Percentiles rank a stretch among this genome's conserved stretches.
These are phyloP conservation scores for Spheniscus humboldti DNA, from an alignment of 2,797 vertebrate species.

Conservation along the genomic window DNA sequence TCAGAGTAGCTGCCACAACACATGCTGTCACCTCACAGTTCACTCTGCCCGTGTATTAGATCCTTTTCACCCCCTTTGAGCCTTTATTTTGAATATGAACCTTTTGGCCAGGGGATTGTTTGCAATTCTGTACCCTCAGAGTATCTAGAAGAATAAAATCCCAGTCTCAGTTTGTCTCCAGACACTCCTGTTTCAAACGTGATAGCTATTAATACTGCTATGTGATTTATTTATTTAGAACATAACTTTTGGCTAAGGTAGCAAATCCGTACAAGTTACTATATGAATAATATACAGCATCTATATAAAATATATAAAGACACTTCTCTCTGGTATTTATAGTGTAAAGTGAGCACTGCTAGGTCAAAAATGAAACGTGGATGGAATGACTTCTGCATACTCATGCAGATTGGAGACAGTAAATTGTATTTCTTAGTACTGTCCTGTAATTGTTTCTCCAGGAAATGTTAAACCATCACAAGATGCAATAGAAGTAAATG, in stretches of 20 bases:
- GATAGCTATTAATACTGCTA: neutral
- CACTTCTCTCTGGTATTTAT: neutral
- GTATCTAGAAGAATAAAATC: neutral
- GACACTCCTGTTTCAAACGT: neutral
- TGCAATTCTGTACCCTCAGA: neutral
- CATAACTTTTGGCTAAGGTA: neutral
- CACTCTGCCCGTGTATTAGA: neutral
- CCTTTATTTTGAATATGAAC: neutral
- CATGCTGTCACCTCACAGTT: neutral
- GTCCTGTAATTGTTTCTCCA: conserved; percentile 50
- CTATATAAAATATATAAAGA: neutral
- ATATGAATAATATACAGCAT: neutral
- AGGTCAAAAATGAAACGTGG: conserved; percentile 6
- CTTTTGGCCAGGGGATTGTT: neutral
- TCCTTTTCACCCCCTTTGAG: neutral
- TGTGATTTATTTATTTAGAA: conserved; percentile 4
- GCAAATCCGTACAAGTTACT: neutral
- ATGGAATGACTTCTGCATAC: neutral
- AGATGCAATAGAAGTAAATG: conserved; percentile 32
- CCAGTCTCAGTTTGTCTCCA: neutral
- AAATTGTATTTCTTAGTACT: conserved; percentile 35
- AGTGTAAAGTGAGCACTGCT: neutral
- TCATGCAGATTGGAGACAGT: neutral
- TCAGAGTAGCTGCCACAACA: neutral
- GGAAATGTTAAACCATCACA: conserved; percentile 4